Base-by-base conservation (phyloP, 2,797 vertebrate genomes). In the Lithobates sylvaticus region DNA sequence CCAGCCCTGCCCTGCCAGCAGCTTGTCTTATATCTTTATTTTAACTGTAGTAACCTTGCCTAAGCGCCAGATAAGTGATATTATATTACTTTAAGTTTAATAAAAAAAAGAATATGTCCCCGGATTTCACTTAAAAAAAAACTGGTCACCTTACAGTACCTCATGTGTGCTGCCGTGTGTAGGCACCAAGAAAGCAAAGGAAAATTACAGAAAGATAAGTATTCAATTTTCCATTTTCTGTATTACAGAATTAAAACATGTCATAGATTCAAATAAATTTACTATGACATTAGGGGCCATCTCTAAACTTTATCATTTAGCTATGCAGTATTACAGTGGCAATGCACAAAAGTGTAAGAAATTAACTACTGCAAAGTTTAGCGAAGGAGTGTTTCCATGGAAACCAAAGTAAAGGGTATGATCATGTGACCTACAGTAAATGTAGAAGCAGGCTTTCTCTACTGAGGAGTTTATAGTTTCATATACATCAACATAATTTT, bases 341-440 rank as follows among this genome's bases (percentile, higher is more conserved):
- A 42, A 16, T 69, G 21, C 13, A 29, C 23, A 61, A 16, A 47
- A 47, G 77, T 27, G 26, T n/a, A 67, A 34, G 64, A 78, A n/a
- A 65, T 78, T n/a, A 78, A 44, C 26, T 47, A 39, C 34, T 23
- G 21, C 61, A 78, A 61, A 65, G 5, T 78, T 15, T n/a, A 16
- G 34, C 3, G 10, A 65, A n/a, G 58, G n/a, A 44, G 8, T 69
- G 64, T 69, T 79, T 21, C 77, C 42, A 79, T 79, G 77, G 77
- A 12, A 68, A 79, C 77, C 64, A 16, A 32, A 50, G 27, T 80
- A 80, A 21, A 42, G 44, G 42, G 23, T 29, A 36, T 6, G 21
- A 58, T 76, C 47, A 76, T 34, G 27, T 76, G 13, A 61, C 73
- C 73, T 29, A 15, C 5, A 61, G 32, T 61, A 61, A 18, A 79